Evolutionary conservation across 2,888 invertebrate species (phyloP).

Genomic region (Cosmia pyralina): DNA sequence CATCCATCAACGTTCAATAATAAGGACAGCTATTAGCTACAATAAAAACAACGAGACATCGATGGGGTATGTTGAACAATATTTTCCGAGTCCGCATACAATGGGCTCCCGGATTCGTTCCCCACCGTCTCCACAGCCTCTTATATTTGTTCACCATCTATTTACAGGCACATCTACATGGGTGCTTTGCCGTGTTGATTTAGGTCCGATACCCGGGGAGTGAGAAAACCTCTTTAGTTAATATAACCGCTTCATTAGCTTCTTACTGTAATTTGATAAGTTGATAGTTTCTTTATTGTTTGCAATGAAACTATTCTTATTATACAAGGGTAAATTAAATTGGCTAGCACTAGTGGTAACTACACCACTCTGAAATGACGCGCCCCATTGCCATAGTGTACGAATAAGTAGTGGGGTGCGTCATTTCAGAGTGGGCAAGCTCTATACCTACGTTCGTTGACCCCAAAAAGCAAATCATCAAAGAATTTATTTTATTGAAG

Average conservation of each 20-base stretch:
- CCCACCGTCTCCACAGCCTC: constrained; percentile 50
- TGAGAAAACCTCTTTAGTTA: constrained; percentile 57
- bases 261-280: constrained; percentile 56
- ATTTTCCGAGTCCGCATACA: constrained; percentile 47
- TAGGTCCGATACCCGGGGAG: constrained; percentile 77
- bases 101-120: constrained; percentile 32
- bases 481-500: not conserved
- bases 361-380: not conserved
- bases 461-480: not conserved
- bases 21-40: constrained; percentile 19
- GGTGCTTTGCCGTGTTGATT: constrained; percentile 77
- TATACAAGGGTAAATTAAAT: not conserved
- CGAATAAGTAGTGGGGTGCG: too few species aligned
- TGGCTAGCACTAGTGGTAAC: not conserved
- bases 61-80: constrained; percentile 48
- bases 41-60: constrained; percentile 49
- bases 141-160: constrained; percentile 77
- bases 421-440: too few species aligned
- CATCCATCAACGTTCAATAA: not conserved
- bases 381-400: too few species aligned
- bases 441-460: not conserved
- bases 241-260: constrained; percentile 62
- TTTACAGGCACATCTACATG: constrained; percentile 78
- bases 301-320: constrained; percentile 5
- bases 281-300: constrained; percentile 37